Evolutionary conservation across 2,113 vertebrate genomes (phyloP).

Genomic region (Clupea harengus): DNA sequence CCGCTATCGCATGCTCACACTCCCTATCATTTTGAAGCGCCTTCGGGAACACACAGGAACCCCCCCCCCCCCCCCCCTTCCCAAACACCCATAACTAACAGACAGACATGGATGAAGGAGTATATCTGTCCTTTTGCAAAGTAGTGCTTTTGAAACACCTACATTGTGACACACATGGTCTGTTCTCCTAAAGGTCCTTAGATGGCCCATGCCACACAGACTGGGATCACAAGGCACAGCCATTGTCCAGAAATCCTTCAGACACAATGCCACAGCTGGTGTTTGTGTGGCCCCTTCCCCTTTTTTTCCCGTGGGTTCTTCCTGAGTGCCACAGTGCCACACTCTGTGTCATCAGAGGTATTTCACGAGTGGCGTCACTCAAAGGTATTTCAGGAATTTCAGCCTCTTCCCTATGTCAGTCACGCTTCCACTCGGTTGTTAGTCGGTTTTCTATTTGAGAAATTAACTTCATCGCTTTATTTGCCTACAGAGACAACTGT

Average conservation of each 20-base stretch:
- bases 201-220: not conserved
- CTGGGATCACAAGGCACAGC: not conserved
- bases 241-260: conserved; percentile 34
- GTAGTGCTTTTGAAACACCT: not conserved
- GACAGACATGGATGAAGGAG: not conserved
- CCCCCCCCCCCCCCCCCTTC: no score
- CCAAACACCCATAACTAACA: not conserved
- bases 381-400: conserved; percentile 14
- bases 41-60: not conserved
- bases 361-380: not conserved
- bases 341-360: conserved; percentile 9
- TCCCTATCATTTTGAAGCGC: no score
- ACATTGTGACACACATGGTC: not conserved
- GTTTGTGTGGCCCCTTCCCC: conserved; percentile 23
- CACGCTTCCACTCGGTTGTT: not conserved
- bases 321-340: conserved; percentile 10
- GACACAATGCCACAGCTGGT: conserved; percentile 33
- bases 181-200: not conserved
- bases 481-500: not conserved
- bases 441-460: not conserved
- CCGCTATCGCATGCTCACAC: not conserved
- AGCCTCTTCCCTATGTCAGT: not conserved
- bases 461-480: not conserved
- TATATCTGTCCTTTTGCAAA: not conserved
- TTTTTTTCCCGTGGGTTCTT: conserved; percentile 20